Evolutionary conservation across 1,140 invertebrate species (phyloP), one percentile per base, ranked within the genome.

Genomic region (Bombus turneri): DNA sequence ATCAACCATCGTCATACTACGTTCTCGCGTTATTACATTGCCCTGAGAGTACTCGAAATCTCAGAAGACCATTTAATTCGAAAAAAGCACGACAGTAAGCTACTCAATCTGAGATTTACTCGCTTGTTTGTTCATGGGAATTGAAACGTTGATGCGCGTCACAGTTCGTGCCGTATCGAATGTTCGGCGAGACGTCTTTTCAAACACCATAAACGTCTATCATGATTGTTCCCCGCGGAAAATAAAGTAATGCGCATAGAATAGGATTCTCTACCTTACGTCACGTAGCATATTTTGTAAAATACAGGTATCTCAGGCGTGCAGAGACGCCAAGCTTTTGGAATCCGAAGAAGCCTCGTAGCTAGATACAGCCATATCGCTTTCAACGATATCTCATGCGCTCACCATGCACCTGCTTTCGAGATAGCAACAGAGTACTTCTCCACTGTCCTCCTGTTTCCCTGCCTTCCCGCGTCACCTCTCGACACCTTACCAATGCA

Each of bases 341-440:
- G 69, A 76, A 75, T 69, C 59, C 15, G 53, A 73, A 72, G 79
- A 87, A 85, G 68, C 79, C 78, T 83, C 72, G 43, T 62, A 79
- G 64, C 64, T 66, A 39, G 69, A 72, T 71, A 76, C 80, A 88
- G 59, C 83, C 89, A 69, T 83, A 88, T 90, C 86, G 64, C 77
- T 90, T 81, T 90, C 86, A 88, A 90, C 86, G 72, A 64, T 90
- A 90, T 87, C 88, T 88, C 83, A n/a, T 43, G 31, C 53, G 53
- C 28, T 69, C 41, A 18, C 68, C 28, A 57, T 87, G 66, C 86
- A 90, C 76, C 86, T 89, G 83, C 68, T 83, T 47, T 69, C 82
- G 88, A 83, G 81, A 84, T 85, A 85, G 57, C 81, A 80, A 72
- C 66, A 53, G 31, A 78, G 53, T 89, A 72, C 57, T 31, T 34